These are phyloP conservation scores for Acanthosepion esculentum DNA, from an alignment of 2,888 invertebrate genomes.

Conservation along the genomic window DNA sequence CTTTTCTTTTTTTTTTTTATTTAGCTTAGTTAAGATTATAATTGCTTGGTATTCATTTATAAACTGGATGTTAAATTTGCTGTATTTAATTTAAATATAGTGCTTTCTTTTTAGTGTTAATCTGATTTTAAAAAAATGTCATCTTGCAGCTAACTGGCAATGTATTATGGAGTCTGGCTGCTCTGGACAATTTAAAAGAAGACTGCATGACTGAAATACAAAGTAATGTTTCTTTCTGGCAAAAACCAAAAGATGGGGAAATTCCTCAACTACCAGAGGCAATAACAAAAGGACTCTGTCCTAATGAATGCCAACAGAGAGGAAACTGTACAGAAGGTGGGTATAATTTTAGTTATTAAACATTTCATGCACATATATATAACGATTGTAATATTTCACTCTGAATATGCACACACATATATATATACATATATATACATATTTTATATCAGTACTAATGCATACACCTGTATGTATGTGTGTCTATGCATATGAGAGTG, in stretches of 20 bases:
- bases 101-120: neutral
- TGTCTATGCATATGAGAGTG: no score
- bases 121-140: neutral
- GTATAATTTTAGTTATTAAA: neutral
- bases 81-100: neutral
- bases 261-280: neutral
- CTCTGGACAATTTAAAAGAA: slow-evolving; percentile 36
- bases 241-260: neutral
- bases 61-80: neutral
- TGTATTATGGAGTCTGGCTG: neutral
- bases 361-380: no score
- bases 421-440: no score
- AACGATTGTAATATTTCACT: no score
- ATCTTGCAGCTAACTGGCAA: slow-evolving; percentile 43
- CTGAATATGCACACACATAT: no score
- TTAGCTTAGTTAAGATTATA: no score
- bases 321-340: slow-evolving; percentile 36
- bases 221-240: neutral
- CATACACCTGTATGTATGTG: no score
- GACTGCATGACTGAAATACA: neutral
- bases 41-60: no score
- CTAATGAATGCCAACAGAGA: neutral
- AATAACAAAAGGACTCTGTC: slow-evolving; percentile 40
- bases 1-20: no score
- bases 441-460: no score